Base-by-base conservation (phyloP, 2,113 vertebrate genomes). In the Sinocyclocheilus rhinocerous region DNA sequence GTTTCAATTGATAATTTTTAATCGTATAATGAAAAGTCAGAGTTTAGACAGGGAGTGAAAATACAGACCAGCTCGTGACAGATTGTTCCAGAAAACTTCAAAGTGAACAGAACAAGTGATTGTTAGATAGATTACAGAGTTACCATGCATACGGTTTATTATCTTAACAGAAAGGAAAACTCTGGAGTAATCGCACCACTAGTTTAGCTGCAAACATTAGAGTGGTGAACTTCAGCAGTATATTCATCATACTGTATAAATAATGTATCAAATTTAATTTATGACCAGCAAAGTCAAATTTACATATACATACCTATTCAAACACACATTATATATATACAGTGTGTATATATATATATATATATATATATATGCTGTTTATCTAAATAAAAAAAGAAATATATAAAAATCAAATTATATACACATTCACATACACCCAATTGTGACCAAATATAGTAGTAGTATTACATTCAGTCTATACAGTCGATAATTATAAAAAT, bases 141-240 rank as follows among this genome's bases (percentile, higher is more conserved):
- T 85, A 36, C 29, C 57, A 55, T 5, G n/a, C 15, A 65, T 69
- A 67, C 0, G 78, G 84, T 93, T 93, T 91, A 90, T 93, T 91
- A 90, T 90, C 50, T 69, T 89, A 73, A 72, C 65, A 84, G 72
- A 45, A 50, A 81, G 33, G 42, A 76, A 80, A 82, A 84, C 75
- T 61, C 55, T 26, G 26, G 83, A 77, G 89, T 89, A 89, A 92
- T 90, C 90, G 82, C 24, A 50, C 85, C 57, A n/a, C 59, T 36
- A 50, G 67, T 70, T 77, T 39, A 50, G 36, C 36, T n/a, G 8
- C 15, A 45, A 85, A 67, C 61, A 20, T 42, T 55, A 67, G 39
- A 78, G 67, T 26, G 77, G 26, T 70, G 29, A 42, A 24, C 26
- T 15, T 33, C 48, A 72, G 65, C 22, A 13, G 8, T 26, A 61